Percentiles rank a stretch among this genome's conserved stretches.
Conservation (phyloP, 1,140 invertebrate species). For the Meloidogyne floridensis region DNA sequence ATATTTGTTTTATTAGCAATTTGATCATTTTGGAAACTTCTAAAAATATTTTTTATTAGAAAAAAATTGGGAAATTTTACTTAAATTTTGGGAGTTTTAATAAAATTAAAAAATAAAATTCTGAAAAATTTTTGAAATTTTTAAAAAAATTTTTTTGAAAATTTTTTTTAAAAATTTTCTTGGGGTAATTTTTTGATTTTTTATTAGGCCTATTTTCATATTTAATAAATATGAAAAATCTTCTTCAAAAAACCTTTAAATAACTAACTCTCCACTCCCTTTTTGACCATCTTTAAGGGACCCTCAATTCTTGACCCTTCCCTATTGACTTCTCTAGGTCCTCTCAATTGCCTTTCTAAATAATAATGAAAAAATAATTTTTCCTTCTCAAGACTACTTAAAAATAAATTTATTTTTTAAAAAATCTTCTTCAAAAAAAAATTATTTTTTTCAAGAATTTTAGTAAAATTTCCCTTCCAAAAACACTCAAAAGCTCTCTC, state of each 20-base stretch:
- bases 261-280: background rate
- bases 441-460: conserved; percentile 6
- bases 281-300: background rate
- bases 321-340: too few species aligned
- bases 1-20: background rate
- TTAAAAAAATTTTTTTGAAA: background rate
- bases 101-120: too few species aligned
- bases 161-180: background rate
- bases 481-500: background rate
- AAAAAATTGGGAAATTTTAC: too few species aligned
- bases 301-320: background rate
- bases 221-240: too few species aligned
- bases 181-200: background rate
- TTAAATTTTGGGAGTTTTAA: background rate
- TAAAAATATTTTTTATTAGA: too few species aligned
- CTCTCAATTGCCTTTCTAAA: background rate
- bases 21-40: too few species aligned
- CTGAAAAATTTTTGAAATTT: background rate
- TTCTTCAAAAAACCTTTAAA: background rate
- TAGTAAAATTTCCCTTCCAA: background rate
- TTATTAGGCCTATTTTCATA: background rate
- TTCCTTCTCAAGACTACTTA: background rate
- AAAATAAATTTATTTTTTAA: background rate
- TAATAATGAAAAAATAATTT: background rate
- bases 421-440: background rate